Evolutionary conservation across 2,113 vertebrate species (phyloP).

Genomic region (Zosterops lateralis): DNA sequence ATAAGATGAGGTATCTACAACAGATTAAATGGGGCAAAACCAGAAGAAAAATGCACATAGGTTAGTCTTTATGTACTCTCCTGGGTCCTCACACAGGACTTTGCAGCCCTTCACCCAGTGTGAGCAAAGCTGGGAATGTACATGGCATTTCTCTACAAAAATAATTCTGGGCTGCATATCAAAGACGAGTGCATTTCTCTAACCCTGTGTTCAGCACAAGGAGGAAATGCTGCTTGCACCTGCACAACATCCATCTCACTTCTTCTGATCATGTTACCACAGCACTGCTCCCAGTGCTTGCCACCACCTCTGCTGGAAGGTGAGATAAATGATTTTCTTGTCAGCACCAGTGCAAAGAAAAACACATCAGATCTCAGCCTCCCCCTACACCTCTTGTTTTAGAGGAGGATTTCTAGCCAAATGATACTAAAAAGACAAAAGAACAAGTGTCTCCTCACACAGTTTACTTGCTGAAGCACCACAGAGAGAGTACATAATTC

Average conservation of each 20-base stretch:
- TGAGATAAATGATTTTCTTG: background rate
- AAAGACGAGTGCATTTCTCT: background rate
- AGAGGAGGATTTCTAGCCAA: background rate
- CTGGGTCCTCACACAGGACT: background rate
- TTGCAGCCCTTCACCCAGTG: background rate
- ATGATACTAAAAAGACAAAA: background rate
- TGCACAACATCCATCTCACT: background rate
- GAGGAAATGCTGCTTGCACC: background rate
- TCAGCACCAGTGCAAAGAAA: background rate
- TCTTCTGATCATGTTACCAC: background rate
- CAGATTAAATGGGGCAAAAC: background rate
- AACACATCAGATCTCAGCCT: background rate
- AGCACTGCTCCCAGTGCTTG: background rate
- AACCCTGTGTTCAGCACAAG: background rate
- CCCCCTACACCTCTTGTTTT: background rate
- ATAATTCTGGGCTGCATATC: accelerated
- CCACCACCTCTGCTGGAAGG: background rate
- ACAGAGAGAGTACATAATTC: background rate
- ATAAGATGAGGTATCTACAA: background rate
- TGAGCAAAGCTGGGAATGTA: background rate
- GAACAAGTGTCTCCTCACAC: background rate
- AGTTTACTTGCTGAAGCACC: background rate
- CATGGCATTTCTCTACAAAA: background rate
- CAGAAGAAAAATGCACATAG: background rate
- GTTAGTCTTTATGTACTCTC: background rate